phyloP scores from a whole-genome alignment of 2,888 invertebrate genomes.

The Syrista parreyssii region DNA sequence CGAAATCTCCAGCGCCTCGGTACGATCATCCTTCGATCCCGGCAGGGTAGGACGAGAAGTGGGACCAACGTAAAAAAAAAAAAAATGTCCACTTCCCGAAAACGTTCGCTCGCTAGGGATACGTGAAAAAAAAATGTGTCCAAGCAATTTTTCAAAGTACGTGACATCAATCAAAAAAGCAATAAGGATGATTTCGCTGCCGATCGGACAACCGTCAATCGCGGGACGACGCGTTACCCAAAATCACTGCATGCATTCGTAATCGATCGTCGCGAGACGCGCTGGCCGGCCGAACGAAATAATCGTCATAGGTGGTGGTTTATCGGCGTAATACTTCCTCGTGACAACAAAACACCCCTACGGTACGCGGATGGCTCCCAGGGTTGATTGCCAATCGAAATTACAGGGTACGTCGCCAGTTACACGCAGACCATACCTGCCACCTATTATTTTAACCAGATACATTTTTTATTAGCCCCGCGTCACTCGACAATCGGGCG shows the following conservation, averaged over 20 bases:
- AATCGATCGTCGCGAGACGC: slow-evolving; percentile 7
- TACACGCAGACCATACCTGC: slow-evolving; percentile 20
- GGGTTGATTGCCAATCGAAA: slow-evolving; percentile 23
- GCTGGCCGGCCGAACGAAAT: background rate
- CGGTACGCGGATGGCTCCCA: background rate
- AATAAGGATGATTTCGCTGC: background rate
- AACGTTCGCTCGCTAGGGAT: background rate
- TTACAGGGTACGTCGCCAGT: slow-evolving; percentile 36
- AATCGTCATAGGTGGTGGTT: background rate
- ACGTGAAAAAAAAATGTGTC: background rate
- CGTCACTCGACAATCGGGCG: background rate
- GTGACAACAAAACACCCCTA: slow-evolving; percentile 5
- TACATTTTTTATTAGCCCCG: slow-evolving; percentile 52
- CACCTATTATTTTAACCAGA: slow-evolving; percentile 49
- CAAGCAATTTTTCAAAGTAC: background rate
- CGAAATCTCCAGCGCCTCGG: too few species aligned
- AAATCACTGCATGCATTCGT: slow-evolving; percentile 28
- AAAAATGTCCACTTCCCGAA: too few species aligned
- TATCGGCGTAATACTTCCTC: background rate
- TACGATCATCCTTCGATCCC: too few species aligned
- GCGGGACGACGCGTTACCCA: slow-evolving; percentile 15
- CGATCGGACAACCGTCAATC: slow-evolving; percentile 21
- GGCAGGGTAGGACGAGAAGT: too few species aligned
- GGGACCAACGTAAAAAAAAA: too few species aligned
- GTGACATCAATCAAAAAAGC: background rate